These are phyloP conservation scores for Tinamus major DNA, from an alignment of 2,797 vertebrate genomes.

Conservation along the genomic window DNA sequence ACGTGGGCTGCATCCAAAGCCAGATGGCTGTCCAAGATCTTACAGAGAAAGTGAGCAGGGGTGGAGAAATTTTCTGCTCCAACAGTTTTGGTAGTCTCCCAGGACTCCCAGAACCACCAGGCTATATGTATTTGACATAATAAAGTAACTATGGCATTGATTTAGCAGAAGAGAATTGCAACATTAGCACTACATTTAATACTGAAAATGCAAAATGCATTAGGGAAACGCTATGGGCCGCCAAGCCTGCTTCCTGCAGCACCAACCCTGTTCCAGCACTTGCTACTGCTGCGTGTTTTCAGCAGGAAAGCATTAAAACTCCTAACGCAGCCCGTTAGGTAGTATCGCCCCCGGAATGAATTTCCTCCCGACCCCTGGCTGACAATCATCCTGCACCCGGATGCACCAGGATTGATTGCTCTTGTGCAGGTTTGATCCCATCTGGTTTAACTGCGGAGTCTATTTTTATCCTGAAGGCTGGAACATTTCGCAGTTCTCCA, in stretches of 20 bases:
- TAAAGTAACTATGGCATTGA: fast-evolving
- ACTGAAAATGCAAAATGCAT: not conserved
- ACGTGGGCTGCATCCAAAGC: not conserved
- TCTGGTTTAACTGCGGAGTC: not conserved
- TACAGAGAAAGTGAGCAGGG: too few relatives aligned
- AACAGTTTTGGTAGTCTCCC: fast-evolving
- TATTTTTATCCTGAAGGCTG: not conserved
- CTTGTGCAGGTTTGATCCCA: not conserved
- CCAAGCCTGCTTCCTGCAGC: not conserved
- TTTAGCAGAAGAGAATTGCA: not conserved
- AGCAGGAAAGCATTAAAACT: not conserved
- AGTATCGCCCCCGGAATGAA: not conserved
- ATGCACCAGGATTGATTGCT: not conserved
- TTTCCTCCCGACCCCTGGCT: not conserved
- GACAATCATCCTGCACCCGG: not conserved
- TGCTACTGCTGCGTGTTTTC: not conserved
- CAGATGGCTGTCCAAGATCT: not conserved
- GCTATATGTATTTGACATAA: fast-evolving
- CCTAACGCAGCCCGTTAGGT: not conserved
- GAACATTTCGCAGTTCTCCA: not conserved
- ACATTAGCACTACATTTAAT: not conserved
- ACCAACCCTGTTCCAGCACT: not conserved
- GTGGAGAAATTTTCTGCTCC: not conserved
- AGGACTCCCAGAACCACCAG: fast-evolving
- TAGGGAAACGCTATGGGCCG: fast-evolving